These are phyloP conservation scores for Melipona quadrifasciata DNA, from an alignment of 1,140 invertebrate species.

Conservation along the genomic window DNA sequence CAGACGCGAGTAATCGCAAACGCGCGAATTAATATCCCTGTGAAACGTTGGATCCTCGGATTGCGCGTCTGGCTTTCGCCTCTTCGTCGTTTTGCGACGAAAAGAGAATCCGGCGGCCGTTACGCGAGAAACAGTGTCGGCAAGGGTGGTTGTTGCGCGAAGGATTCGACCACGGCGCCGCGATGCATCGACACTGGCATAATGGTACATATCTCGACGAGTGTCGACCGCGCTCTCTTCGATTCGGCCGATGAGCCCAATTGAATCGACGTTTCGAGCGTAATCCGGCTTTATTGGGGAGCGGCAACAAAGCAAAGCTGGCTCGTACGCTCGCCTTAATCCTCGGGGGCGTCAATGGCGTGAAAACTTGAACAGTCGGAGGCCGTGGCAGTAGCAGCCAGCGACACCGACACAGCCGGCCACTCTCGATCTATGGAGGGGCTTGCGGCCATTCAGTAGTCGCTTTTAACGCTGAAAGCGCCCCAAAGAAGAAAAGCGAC, in stretches of 20 bases:
- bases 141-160: not conserved
- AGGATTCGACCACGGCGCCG: no score
- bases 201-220: not conserved
- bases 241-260: constrained; percentile 28
- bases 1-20: no score
- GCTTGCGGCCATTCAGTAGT: constrained; percentile 59
- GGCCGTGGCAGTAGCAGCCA: not conserved
- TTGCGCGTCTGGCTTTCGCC: not conserved
- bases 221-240: constrained; percentile 16
- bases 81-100: no score
- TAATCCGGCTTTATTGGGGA: constrained; percentile 55
- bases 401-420: constrained; percentile 5
- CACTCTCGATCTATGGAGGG: constrained; percentile 58
- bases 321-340: constrained; percentile 57
- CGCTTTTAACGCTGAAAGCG: constrained; percentile 62
- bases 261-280: constrained; percentile 46
- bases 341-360: constrained; percentile 55
- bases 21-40: no score
- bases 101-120: not conserved
- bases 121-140: not conserved
- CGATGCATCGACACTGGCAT: no score
- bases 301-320: constrained; percentile 41
- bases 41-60: not conserved
- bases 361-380: constrained; percentile 62
- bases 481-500: constrained; percentile 52